Evolutionary conservation across 2,113 vertebrate genomes (phyloP).

Genomic region (Dicerorhinus sumatrensis): DNA sequence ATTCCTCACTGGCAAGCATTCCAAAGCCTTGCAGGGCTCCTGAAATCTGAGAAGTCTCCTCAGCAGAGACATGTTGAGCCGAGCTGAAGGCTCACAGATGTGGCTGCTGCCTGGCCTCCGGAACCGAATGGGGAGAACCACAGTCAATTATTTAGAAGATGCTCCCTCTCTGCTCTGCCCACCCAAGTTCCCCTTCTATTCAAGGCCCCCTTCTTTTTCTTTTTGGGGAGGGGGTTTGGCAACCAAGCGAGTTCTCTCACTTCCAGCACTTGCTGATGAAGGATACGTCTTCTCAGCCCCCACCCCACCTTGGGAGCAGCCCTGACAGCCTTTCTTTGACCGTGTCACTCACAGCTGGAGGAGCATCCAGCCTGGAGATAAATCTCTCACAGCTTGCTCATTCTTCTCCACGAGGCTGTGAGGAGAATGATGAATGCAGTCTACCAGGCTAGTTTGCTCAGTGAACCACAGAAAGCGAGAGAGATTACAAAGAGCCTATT

Average conservation of each 20-base stretch:
- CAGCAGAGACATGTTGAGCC: conserved; percentile 45
- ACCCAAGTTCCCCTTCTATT: not conserved
- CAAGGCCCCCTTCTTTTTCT: not conserved
- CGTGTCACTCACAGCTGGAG: conserved; percentile 71
- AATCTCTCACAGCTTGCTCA: conserved; percentile 66
- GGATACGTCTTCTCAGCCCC: not conserved
- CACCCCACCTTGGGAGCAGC: not conserved
- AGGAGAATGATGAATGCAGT: conserved; percentile 52
- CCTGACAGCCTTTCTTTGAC: conserved; percentile 37
- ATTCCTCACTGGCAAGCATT: conserved; percentile 79
- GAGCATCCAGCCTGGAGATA: conserved; percentile 63
- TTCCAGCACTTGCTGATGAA: not conserved
- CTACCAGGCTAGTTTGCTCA: conserved; percentile 59
- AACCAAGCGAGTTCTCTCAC: not conserved
- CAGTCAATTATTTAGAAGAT: not conserved
- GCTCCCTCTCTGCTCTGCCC: not conserved
- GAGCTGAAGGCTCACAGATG: conserved; percentile 77
- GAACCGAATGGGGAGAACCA: not conserved
- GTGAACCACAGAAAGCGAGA: conserved; percentile 50
- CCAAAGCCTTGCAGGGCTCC: conserved; percentile 77
- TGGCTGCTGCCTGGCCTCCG: conserved; percentile 51
- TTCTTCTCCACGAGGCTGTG: conserved; percentile 72
- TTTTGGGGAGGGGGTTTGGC: not conserved
- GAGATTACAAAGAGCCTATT: conserved; percentile 69
- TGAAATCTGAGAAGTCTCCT: conserved; percentile 82